Evolutionary conservation across 2,113 vertebrate species (phyloP).

Genomic region (Tamias sibiricus): DNA sequence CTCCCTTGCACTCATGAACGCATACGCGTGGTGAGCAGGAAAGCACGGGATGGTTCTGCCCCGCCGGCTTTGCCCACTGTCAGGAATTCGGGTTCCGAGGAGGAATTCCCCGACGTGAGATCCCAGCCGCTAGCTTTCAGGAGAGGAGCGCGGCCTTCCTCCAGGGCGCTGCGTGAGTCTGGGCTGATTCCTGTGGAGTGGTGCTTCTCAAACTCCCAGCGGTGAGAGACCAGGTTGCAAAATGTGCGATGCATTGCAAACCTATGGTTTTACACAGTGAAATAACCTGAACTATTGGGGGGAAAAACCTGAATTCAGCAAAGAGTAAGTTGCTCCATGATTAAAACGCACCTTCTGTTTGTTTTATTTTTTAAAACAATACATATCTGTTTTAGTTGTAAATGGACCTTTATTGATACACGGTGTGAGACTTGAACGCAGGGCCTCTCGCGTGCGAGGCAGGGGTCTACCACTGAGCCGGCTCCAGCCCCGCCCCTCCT

Average conservation of each 20-base stretch:
- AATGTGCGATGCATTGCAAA: not conserved
- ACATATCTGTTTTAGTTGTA: too few species aligned
- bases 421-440: too few species aligned
- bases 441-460: too few species aligned
- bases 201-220: not conserved
- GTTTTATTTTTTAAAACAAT: too few species aligned
- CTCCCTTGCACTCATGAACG: conserved; percentile 20
- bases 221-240: not conserved
- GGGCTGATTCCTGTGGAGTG: not conserved
- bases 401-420: too few species aligned
- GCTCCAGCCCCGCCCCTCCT: too few species aligned
- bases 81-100: not conserved
- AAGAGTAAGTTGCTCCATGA: not conserved
- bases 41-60: conserved; percentile 29
- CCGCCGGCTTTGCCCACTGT: not conserved
- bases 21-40: not conserved
- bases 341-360: not conserved
- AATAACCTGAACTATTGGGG: not conserved
- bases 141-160: not conserved
- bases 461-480: too few species aligned
- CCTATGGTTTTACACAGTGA: not conserved
- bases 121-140: not conserved
- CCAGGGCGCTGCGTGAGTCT: not conserved
- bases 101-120: not conserved
- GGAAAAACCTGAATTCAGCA: not conserved